Evolutionary conservation across 30 jellyfish, hydroid and myxozoan species (phyloP).

Genomic region (Catostylus mosaicus): DNA sequence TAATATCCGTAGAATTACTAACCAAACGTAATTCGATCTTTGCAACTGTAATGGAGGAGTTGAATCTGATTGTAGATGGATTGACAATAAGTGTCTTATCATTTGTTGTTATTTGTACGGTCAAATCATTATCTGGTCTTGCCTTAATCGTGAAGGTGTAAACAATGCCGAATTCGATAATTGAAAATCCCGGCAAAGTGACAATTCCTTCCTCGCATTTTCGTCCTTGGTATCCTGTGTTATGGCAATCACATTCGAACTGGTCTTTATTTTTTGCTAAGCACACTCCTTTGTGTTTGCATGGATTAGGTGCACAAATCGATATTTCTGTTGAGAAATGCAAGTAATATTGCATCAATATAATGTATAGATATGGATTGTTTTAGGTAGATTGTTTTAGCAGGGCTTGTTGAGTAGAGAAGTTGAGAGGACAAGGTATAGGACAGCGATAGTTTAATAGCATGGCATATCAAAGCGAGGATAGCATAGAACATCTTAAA

Average conservation of each 20-base stretch:
- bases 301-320: constrained; percentile 72
- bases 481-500: too few species aligned
- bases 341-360: neutral
- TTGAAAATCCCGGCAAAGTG: constrained; percentile 37
- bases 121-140: constrained; percentile 39
- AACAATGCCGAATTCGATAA: neutral
- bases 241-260: constrained; percentile 47
- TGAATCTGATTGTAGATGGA: constrained; percentile 46
- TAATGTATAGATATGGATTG: too few species aligned
- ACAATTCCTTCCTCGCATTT: constrained; percentile 62
- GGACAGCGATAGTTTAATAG: too few species aligned
- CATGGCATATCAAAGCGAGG: too few species aligned
- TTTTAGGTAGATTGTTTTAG: too few species aligned
- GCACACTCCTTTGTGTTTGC: constrained; percentile 67
- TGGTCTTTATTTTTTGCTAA: neutral
- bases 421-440: too few species aligned
- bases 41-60: neutral
- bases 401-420: too few species aligned
- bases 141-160: constrained; percentile 44
- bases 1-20: constrained; percentile 15
- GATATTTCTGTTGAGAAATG: constrained; percentile 48
- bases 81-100: neutral
- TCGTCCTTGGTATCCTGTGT: constrained; percentile 59
- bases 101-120: constrained; percentile 5
- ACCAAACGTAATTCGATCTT: neutral